These are phyloP conservation scores for Diarsia dahlii DNA, from an alignment of 2,888 invertebrate species.

Conservation along the genomic window DNA sequence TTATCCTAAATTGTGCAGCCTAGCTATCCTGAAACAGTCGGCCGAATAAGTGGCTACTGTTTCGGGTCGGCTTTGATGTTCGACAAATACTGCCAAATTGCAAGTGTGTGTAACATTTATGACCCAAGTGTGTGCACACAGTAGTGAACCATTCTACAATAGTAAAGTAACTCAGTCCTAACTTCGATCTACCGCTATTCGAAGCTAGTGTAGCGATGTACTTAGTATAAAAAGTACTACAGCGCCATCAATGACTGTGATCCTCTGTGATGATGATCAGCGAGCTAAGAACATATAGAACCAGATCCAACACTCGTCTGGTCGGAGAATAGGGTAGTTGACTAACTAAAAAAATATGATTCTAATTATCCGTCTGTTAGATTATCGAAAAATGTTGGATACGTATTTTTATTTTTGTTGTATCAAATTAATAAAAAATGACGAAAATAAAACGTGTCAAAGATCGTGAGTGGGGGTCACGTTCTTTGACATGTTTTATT, in stretches of 20 bases:
- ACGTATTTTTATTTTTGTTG: too few species aligned
- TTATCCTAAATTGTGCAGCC: not conserved
- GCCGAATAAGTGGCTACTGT: not conserved
- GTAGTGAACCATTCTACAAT: not conserved
- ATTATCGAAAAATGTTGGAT: too few species aligned
- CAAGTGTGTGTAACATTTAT: not conserved
- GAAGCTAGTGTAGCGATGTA: not conserved
- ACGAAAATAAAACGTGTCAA: too few species aligned
- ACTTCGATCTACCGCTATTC: not conserved
- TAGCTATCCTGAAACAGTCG: not conserved
- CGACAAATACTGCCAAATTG: not conserved
- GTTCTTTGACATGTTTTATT: too few species aligned
- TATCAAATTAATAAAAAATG: too few species aligned
- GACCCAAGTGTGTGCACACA: not conserved
- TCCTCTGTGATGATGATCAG: too few species aligned
- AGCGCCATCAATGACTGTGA: too few species aligned
- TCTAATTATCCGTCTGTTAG: too few species aligned
- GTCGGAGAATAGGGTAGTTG: too few species aligned
- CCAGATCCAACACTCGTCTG: not conserved
- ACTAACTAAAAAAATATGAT: too few species aligned
- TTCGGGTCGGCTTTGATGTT: not conserved
- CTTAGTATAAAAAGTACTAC: not conserved
- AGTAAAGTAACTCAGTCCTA: not conserved
- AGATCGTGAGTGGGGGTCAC: too few species aligned
- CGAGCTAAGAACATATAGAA: not conserved